Conservation (phyloP, 2,888 invertebrate genomes). For the Drosophila borealis region DNA sequence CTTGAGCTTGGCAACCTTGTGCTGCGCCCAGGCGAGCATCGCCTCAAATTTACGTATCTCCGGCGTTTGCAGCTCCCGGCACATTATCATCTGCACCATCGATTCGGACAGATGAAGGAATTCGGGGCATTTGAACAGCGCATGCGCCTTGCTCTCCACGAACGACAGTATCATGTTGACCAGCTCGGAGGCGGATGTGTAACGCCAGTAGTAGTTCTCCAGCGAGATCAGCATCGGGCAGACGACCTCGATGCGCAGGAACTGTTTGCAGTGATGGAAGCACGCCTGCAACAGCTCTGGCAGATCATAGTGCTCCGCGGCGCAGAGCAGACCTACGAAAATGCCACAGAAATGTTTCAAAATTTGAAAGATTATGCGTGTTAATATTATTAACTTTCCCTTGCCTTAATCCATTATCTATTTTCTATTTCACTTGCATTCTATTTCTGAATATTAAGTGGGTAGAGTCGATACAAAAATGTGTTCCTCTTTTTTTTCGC, state of each 20-base stretch:
- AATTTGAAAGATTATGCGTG: no score
- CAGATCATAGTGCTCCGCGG: conserved; percentile 97
- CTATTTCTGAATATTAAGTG: no score
- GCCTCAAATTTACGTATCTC: conserved; percentile 97
- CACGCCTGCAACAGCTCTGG: conserved; percentile 96
- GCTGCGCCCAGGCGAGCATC: conserved; percentile 95
- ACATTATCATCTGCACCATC: conserved; percentile 97
- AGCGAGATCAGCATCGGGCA: conserved; percentile 96
- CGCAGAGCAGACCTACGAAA: conserved; percentile 90
- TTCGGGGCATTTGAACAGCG: conserved; percentile 93
- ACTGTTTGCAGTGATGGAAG: conserved; percentile 98
- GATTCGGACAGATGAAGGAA: conserved; percentile 96
- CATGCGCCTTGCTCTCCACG: conserved; percentile 94
- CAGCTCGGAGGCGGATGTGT: conserved; percentile 96
- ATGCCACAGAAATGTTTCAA: not conserved
- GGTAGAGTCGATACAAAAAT: no score
- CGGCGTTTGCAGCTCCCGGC: conserved; percentile 94
- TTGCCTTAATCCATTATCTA: no score
- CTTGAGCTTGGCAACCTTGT: conserved; percentile 90
- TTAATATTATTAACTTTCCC: no score
- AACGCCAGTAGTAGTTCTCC: conserved; percentile 98
- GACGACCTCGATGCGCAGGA: conserved; percentile 95
- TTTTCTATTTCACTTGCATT: no score
- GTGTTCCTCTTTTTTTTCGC: no score
- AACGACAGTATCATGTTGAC: conserved; percentile 97